Conservation (phyloP, 1,140 invertebrate genomes). For the Dolichoris vasculosae region DNA sequence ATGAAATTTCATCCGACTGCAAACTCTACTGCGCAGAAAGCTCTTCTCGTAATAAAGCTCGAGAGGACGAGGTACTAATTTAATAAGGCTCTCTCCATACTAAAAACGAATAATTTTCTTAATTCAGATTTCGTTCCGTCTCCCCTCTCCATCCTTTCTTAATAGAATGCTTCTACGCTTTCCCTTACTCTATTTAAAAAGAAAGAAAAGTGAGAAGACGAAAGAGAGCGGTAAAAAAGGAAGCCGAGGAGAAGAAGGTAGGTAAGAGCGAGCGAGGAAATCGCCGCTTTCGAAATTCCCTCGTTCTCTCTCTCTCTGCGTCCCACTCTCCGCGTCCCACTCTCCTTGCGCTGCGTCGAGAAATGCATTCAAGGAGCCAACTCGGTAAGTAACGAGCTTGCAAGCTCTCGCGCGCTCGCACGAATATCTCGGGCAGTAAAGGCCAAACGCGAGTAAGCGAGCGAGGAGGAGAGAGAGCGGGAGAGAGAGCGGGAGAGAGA, state of each 20-base stretch:
- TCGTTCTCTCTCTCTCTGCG: background rate
- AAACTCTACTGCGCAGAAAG: background rate
- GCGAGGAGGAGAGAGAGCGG: slow-evolving; percentile 13
- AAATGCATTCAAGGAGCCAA: slow-evolving; percentile 45
- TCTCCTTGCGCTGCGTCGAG: background rate
- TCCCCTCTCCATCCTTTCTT: background rate
- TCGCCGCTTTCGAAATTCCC: slow-evolving; percentile 49
- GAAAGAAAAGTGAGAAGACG: background rate
- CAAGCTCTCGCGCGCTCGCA: slow-evolving; percentile 33
- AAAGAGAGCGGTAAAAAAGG: background rate
- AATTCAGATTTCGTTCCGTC: slow-evolving; percentile 45
- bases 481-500: slow-evolving; percentile 17
- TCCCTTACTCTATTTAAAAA: background rate
- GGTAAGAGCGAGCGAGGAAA: slow-evolving; percentile 29
- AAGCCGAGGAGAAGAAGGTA: background rate
- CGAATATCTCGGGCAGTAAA: slow-evolving; percentile 32
- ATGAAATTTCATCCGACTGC: slow-evolving; percentile 24
- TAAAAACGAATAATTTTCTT: slow-evolving; percentile 53
- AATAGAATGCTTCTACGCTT: slow-evolving; percentile 24
- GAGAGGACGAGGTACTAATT: slow-evolving; percentile 45
- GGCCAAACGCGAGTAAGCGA: slow-evolving; percentile 30
- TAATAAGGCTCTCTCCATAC: slow-evolving; percentile 41
- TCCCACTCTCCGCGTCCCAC: background rate
- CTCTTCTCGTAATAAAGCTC: slow-evolving; percentile 43
- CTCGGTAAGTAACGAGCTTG: slow-evolving; percentile 52